Conservation (phyloP, 2,888 invertebrate species). For the Pandemis heparana region DNA sequence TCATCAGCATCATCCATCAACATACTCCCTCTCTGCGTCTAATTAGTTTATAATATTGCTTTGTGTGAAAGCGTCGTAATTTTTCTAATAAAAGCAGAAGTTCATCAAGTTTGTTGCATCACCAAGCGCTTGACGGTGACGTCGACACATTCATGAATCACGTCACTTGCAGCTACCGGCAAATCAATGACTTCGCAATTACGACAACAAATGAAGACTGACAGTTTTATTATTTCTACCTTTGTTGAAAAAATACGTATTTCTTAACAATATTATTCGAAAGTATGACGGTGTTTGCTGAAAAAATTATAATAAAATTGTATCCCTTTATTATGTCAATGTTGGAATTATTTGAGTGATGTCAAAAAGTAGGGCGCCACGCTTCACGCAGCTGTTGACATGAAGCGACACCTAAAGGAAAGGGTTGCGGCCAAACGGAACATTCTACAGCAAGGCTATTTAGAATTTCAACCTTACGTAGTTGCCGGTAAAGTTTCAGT, state of each 20-base stretch:
- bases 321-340: slow-evolving; percentile 10
- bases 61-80: too few relatives aligned
- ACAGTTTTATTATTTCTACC: not conserved
- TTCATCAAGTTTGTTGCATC: not conserved
- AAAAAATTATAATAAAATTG: slow-evolving; percentile 3
- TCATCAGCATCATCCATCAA: too few relatives aligned
- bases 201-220: not conserved
- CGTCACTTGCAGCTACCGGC: not conserved
- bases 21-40: too few relatives aligned
- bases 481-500: not conserved
- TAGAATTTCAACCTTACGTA: not conserved
- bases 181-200: not conserved
- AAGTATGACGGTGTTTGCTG: not conserved
- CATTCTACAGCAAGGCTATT: not conserved
- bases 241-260: not conserved
- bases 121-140: not conserved
- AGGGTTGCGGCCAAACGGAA: not conserved
- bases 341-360: slow-evolving; percentile 2
- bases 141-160: not conserved
- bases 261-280: not conserved
- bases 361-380: slow-evolving; percentile 5
- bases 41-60: too few relatives aligned
- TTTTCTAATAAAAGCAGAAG: not conserved
- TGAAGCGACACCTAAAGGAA: not conserved
- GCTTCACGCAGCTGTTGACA: not conserved